These are phyloP conservation scores for Machimus atricapillus DNA, from an alignment of 2,888 invertebrate genomes.

Conservation along the genomic window DNA sequence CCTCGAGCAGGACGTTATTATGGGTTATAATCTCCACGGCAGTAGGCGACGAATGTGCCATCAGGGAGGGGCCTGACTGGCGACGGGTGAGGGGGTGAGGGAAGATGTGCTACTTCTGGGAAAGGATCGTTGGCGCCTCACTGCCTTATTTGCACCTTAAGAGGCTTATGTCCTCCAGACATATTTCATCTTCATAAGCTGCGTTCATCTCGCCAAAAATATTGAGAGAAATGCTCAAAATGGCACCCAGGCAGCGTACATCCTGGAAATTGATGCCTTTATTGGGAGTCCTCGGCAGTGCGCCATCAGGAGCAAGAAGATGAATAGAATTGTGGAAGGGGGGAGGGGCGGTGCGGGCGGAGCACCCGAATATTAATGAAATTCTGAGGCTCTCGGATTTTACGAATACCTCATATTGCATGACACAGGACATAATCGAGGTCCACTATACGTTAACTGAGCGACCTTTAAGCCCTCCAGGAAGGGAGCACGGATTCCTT, in stretches of 20 bases:
- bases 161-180: conserved; percentile 50
- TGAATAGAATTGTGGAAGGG: no score
- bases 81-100: not conserved
- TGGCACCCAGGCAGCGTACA: conserved; percentile 53
- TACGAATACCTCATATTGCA: not conserved
- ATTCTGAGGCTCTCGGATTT: not conserved
- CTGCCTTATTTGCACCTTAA: conserved; percentile 53
- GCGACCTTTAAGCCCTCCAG: conserved; percentile 55
- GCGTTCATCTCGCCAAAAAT: conserved; percentile 51
- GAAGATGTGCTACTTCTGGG: conserved; percentile 50
- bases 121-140: conserved; percentile 52
- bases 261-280: conserved; percentile 52
- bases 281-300: not conserved
- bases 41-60: conserved; percentile 53
- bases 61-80: conserved; percentile 47
- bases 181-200: conserved; percentile 12
- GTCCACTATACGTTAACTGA: conserved; percentile 56
- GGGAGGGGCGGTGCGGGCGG: not conserved
- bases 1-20: conserved; percentile 60
- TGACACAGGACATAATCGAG: conserved; percentile 49
- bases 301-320: not conserved
- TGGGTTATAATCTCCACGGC: conserved; percentile 60
- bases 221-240: conserved; percentile 58
- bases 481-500: conserved; percentile 55
- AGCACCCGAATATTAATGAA: not conserved